These are phyloP conservation scores for Cichladusa arquata DNA, from an alignment of 2,113 vertebrate species.

Conservation along the genomic window DNA sequence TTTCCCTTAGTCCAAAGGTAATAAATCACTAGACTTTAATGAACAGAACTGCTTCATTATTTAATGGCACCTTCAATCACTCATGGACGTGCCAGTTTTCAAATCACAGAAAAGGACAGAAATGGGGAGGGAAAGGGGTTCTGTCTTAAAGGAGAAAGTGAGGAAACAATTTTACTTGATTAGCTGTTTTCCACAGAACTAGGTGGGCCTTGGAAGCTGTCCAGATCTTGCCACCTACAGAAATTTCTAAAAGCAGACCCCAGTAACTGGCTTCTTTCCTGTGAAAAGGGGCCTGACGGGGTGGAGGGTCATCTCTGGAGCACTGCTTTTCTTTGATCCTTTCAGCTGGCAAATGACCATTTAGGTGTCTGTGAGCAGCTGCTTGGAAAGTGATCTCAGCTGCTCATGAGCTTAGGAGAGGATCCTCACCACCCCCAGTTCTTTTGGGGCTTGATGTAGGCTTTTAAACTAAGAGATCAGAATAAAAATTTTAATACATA, in stretches of 20 bases:
- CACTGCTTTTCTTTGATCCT: not conserved
- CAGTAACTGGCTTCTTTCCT: not conserved
- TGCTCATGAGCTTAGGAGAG: not conserved
- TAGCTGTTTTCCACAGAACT: not conserved
- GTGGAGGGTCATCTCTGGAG: not conserved
- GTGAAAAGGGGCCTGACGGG: not conserved
- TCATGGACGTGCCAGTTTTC: not conserved
- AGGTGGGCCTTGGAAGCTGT: not conserved
- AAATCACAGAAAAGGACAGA: not conserved
- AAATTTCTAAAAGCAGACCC: not conserved
- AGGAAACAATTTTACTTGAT: not conserved
- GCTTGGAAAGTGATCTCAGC: not conserved
- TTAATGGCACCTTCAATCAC: not conserved
- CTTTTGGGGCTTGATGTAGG: not conserved
- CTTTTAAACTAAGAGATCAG: not conserved
- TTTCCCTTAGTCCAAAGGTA: not conserved
- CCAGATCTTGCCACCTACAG: not conserved
- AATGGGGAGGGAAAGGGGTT: not conserved
- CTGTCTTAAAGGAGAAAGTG: not conserved
- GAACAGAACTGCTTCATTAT: conserved; percentile 18
- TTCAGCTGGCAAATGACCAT: not conserved
- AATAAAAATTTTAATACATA: not conserved
- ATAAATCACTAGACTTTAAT: conserved; percentile 47
- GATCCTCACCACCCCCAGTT: not conserved
- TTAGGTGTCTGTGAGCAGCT: not conserved